A percentile compares a stretch with the other conserved stretches of the same genome.
Evolutionary conservation across 2,113 vertebrate genomes (phyloP).

Genomic region (Osmerus mordax): DNA sequence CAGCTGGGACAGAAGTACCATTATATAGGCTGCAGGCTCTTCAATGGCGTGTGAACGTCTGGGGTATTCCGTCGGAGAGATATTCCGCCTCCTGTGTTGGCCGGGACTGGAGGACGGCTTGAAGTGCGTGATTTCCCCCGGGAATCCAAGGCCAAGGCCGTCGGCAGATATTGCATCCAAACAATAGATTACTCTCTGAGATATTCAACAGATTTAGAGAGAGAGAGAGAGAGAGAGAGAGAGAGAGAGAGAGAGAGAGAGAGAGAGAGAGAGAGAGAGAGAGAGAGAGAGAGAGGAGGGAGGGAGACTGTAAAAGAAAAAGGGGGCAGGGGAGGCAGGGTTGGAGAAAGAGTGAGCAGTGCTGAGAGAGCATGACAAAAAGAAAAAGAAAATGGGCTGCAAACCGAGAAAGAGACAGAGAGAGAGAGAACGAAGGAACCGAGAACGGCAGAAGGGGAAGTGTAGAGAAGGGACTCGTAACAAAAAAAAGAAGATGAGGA

Average conservation of each 20-base stretch:
- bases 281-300: too few relatives aligned
- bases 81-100: neutral
- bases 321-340: neutral
- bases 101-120: too few relatives aligned
- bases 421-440: neutral
- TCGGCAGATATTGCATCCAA: neutral
- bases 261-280: too few relatives aligned
- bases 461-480: neutral
- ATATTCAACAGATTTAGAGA: neutral
- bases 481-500: neutral
- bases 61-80: neutral
- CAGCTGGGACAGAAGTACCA: too few relatives aligned
- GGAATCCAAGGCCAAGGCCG: neutral
- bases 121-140: neutral
- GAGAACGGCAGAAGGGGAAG: neutral
- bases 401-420: neutral
- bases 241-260: neutral
- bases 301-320: neutral
- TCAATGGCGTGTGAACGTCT: too few relatives aligned
- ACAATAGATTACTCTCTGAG: neutral
- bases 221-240: neutral
- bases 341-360: neutral
- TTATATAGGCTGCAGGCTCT: too few relatives aligned
- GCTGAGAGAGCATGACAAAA: too few relatives aligned
- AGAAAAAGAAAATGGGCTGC: neutral